Evolutionary conservation across 1,140 invertebrate genomes (phyloP).

Genomic region (Bombus turneri): DNA sequence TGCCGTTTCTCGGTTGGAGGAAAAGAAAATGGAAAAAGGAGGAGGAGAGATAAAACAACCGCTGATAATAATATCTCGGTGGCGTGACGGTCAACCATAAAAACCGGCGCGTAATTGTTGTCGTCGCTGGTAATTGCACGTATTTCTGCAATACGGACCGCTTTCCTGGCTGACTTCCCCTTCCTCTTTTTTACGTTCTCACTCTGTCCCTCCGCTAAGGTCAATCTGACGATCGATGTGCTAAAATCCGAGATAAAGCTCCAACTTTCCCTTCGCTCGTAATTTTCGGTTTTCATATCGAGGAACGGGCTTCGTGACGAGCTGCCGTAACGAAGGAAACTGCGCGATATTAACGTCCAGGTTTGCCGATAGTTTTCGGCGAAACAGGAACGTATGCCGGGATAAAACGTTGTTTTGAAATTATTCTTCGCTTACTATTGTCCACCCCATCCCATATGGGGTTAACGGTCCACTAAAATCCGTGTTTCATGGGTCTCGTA

Average conservation of each 20-base stretch:
- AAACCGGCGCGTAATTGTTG: slow-evolving; percentile 69
- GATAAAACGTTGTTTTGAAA: no score
- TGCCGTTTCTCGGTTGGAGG: no score
- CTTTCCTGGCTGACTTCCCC: slow-evolving; percentile 8
- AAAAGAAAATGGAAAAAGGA: background rate
- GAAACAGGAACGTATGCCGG: background rate
- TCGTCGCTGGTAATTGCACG: slow-evolving; percentile 64
- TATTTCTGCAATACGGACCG: slow-evolving; percentile 51
- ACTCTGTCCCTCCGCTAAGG: background rate
- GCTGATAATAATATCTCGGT: slow-evolving; percentile 51
- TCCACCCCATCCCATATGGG: background rate
- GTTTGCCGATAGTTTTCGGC: slow-evolving; percentile 38
- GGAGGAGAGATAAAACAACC: slow-evolving; percentile 11
- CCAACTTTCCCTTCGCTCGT: slow-evolving; percentile 56
- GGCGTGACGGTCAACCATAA: slow-evolving; percentile 71
- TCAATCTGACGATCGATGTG: slow-evolving; percentile 61
- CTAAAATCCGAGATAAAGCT: slow-evolving; percentile 67
- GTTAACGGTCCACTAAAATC: background rate
- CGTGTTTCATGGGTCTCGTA: background rate
- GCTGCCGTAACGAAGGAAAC: slow-evolving; percentile 57
- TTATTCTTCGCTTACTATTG: background rate
- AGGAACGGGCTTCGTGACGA: slow-evolving; percentile 61
- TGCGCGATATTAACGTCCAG: slow-evolving; percentile 39
- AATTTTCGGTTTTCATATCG: slow-evolving; percentile 68
- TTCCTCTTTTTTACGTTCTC: background rate